Conservation (phyloP, 2,113 vertebrate species). For the Alectura lathami region DNA sequence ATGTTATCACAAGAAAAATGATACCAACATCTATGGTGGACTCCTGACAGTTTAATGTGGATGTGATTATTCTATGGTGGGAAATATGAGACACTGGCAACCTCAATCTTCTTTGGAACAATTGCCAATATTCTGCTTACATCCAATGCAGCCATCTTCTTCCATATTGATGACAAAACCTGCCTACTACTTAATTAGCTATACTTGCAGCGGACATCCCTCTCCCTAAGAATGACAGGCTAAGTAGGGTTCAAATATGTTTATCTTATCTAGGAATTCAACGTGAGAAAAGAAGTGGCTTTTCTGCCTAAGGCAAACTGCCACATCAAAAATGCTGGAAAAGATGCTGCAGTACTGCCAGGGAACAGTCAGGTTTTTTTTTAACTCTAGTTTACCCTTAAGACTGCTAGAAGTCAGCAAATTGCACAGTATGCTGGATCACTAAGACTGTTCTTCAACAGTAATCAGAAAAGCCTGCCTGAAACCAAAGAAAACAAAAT, state of each 20-base stretch:
- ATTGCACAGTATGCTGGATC: neutral
- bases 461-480: neutral
- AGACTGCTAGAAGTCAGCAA: neutral
- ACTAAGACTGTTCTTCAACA: neutral
- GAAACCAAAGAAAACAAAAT: neutral
- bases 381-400: neutral
- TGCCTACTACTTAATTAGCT: neutral
- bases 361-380: neutral
- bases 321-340: neutral
- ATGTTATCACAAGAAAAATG: neutral
- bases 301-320: fast-evolving
- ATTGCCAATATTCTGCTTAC: fast-evolving
- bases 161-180: fast-evolving
- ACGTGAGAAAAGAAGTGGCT: neutral
- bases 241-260: neutral
- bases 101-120: neutral
- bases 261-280: neutral
- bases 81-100: neutral
- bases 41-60: fast-evolving
- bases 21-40: fast-evolving
- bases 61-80: neutral
- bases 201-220: neutral
- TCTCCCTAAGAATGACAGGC: neutral
- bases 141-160: fast-evolving
- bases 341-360: fast-evolving